Base-by-base conservation (phyloP, 64 coral and sea anemone genomes). In the Stichodactyla mertensii region DNA sequence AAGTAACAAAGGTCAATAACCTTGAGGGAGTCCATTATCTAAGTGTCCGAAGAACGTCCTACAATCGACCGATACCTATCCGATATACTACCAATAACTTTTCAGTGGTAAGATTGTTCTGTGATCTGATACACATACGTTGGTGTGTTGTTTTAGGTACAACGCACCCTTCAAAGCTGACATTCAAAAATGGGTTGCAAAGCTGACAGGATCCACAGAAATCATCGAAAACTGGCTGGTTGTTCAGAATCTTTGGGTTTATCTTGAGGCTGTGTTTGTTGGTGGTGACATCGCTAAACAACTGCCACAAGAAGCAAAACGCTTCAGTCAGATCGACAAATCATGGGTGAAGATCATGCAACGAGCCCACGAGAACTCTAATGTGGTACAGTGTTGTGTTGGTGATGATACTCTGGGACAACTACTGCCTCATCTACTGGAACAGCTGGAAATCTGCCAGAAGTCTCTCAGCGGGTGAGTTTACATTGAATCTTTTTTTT, bases 221-320 rank as follows among this genome's bases (percentile, higher is more conserved):
- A 98, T 98, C 51, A 98, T 98, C 71, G 95, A 98, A 80, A 98
- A 98, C 89, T 98, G 95, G 95, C 57, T 98, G n/a, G 86, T 98
- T 8, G 95, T 98, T 6, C 92, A 98, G 78, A 98, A 98, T 82
- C 84, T 98, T 45, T 98, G 95, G 95, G 95, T 98, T n/a, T 98
- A 94, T 55, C 82, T 98, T 10, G 95, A 94, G 84, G 95, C 95
- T 14, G 95, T 98, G 80, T 98, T 94, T 85, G 95, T 98, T 12
- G 95, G 95, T 82, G 95, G 95, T 57, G 95, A 98, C 64, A 98
- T 98, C 27, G 95, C 92, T 54, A 94, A 98, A 86, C 95, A 98
- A 52, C 66, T 94, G 23, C 95, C 92, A 55, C 95, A 98, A 87
- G 95, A 85, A 85, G 83, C 83, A 1, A 85, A 85, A 62, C 55